A percentile compares a stretch with the other conserved stretches of the same genome.
Conservation (phyloP, 2,888 invertebrate species). For the Chrysolina americana region DNA sequence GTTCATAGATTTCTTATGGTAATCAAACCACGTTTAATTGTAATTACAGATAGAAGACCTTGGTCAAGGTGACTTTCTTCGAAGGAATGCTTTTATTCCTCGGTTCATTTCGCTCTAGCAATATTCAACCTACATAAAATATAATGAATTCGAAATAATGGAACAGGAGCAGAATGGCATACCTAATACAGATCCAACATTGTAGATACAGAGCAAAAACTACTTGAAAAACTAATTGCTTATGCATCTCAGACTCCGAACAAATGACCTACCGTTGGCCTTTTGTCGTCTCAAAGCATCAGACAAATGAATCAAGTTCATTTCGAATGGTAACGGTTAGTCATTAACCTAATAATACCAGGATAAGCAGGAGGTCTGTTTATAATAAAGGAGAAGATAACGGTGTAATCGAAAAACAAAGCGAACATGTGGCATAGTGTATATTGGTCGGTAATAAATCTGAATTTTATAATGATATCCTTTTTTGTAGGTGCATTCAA, state of each 20-base stretch:
- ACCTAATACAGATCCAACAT: conserved; percentile 18
- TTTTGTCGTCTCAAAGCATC: conserved; percentile 14
- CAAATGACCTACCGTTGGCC: conserved; percentile 17
- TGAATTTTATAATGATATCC: conserved; percentile 44
- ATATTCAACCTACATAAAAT: background rate
- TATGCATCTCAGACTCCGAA: conserved; percentile 26
- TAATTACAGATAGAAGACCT: background rate
- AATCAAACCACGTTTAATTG: too few species aligned
- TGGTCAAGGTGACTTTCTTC: conserved; percentile 1
- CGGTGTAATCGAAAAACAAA: conserved; percentile 41
- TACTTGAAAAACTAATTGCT: conserved; percentile 28
- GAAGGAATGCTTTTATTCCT: background rate
- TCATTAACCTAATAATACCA: conserved; percentile 36
- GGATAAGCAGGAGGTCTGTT: conserved; percentile 39
- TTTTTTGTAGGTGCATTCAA: conserved; percentile 43
- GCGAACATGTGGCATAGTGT: conserved; percentile 37
- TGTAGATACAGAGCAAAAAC: conserved; percentile 27
- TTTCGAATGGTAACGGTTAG: conserved; percentile 26
- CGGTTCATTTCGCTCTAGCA: background rate
- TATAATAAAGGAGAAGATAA: conserved; percentile 27
- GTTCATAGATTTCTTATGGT: too few species aligned
- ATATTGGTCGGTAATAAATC: conserved; percentile 44
- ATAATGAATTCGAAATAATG: too few species aligned
- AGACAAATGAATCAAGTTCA: conserved; percentile 33
- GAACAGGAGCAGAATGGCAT: conserved; percentile 11